phyloP scores from a whole-genome alignment of 2,888 invertebrate genomes.

The Eurois occulta region DNA sequence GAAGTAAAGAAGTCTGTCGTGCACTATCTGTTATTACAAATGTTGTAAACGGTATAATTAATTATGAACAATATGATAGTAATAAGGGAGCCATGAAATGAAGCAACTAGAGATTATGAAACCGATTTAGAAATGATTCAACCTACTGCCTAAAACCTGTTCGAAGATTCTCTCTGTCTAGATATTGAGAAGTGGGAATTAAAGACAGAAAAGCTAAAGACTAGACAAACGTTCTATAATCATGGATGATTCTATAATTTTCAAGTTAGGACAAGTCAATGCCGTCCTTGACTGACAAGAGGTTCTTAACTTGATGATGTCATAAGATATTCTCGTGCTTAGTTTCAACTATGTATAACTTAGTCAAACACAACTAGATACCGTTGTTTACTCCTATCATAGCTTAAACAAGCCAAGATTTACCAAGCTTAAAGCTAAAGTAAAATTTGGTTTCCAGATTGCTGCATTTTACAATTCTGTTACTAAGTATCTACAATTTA shows the following conservation, averaged over 20 bases:
- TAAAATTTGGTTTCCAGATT: neutral
- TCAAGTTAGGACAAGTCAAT: constrained; percentile 3
- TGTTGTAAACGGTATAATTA: neutral
- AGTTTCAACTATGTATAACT: constrained; percentile 4
- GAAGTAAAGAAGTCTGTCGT: neutral
- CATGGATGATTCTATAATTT: neutral
- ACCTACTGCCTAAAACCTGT: neutral
- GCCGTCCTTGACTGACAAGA: constrained; percentile 41
- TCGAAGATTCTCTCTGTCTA: neutral
- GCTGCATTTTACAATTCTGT: neutral
- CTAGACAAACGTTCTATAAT: neutral
- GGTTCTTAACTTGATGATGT: constrained; percentile 40
- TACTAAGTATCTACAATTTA: neutral
- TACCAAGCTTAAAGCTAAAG: neutral
- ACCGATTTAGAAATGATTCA: neutral
- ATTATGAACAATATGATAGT: neutral
- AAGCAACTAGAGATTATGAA: neutral
- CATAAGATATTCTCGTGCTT: constrained; percentile 19
- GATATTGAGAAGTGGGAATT: neutral
- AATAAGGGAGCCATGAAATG: neutral
- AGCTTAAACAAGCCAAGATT: neutral
- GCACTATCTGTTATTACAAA: neutral
- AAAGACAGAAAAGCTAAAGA: neutral
- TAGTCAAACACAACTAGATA: neutral
- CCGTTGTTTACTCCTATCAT: neutral